Evolutionary conservation across 2,113 vertebrate genomes (phyloP).

Genomic region (Boulengeromyrus knoepffleri): DNA sequence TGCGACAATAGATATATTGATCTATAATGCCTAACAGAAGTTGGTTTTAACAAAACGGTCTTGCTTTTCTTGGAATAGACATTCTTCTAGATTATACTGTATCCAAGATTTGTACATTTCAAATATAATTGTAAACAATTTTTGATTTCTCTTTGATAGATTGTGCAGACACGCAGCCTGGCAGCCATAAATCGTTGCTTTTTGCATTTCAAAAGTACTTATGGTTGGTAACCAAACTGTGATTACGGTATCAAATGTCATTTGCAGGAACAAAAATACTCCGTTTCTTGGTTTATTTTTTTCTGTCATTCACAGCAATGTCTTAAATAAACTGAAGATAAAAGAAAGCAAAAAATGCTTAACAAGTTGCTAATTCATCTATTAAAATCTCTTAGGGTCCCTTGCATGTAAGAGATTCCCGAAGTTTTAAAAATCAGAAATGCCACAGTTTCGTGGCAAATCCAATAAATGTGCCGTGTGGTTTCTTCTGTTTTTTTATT

Average conservation of each 20-base stretch:
- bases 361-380: slow-evolving; percentile 35
- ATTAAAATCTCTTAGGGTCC: slow-evolving; percentile 2
- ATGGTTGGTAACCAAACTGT: slow-evolving; percentile 32
- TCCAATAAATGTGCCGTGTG: not conserved
- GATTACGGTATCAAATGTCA: slow-evolving; percentile 38
- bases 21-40: slow-evolving; percentile 14
- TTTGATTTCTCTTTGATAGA: slow-evolving; percentile 31
- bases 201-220: slow-evolving; percentile 23
- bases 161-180: slow-evolving; percentile 27
- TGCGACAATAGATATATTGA: slow-evolving; percentile 10
- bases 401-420: not conserved
- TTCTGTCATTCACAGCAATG: slow-evolving; percentile 23
- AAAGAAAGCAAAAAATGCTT: slow-evolving; percentile 17
- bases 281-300: slow-evolving; percentile 24
- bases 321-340: slow-evolving; percentile 22
- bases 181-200: slow-evolving; percentile 29
- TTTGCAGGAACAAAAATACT: slow-evolving; percentile 32
- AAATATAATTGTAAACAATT: slow-evolving; percentile 22
- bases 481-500: not conserved
- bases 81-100: slow-evolving; percentile 1
- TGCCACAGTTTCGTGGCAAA: slow-evolving; percentile 9
- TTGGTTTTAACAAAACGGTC: not conserved
- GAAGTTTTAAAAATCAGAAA: not conserved
- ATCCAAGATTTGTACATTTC: slow-evolving; percentile 14
- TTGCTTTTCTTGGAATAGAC: slow-evolving; percentile 12